phyloP scores from a whole-genome alignment of 2,113 vertebrate genomes.

The Pachycephala philippinensis region DNA sequence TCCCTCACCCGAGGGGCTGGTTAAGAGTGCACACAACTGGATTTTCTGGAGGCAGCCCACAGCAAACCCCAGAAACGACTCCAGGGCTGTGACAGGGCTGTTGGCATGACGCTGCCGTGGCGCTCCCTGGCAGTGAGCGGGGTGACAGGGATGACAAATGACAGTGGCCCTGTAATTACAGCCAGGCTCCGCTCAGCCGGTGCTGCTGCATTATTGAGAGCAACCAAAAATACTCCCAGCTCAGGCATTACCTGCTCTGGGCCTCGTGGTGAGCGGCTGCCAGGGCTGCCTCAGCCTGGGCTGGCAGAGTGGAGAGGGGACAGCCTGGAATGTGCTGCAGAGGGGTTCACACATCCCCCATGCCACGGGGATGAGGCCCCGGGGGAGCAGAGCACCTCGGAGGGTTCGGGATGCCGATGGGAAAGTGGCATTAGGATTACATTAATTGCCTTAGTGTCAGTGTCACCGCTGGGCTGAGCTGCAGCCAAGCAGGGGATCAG shows the following conservation, averaged over 20 bases:
- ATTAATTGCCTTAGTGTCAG: background rate
- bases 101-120: fast-evolving
- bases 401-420: background rate
- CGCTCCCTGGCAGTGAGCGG: background rate
- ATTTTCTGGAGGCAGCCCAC: background rate
- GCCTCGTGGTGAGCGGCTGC: fast-evolving
- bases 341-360: background rate
- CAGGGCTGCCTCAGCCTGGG: background rate
- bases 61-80: background rate
- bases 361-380: fast-evolving
- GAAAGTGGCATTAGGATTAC: background rate
- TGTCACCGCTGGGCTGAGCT: background rate
- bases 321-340: background rate
- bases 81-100: background rate
- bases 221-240: background rate
- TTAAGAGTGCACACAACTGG: background rate
- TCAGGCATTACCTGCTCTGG: background rate
- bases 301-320: background rate
- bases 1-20: background rate
- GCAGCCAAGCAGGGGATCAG: background rate
- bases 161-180: background rate
- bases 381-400: background rate
- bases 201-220: constrained; percentile 8
- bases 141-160: background rate
- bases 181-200: background rate